These are phyloP conservation scores for Danaus plexippus DNA, from an alignment of 1,140 invertebrate species.

Conservation along the genomic window DNA sequence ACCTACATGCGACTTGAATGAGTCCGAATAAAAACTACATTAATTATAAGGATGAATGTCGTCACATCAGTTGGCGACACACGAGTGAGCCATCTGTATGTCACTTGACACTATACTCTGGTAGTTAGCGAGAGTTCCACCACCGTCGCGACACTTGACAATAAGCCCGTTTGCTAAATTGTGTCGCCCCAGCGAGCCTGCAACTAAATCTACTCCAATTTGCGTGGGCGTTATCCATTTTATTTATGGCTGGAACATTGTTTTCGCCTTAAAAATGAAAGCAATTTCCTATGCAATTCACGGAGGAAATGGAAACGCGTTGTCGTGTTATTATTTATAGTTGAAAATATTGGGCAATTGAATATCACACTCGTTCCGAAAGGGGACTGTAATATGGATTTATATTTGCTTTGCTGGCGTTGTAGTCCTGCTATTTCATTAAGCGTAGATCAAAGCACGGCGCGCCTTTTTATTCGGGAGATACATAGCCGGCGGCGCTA, in stretches of 20 bases:
- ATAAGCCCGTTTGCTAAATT: constrained; percentile 44
- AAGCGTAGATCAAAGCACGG: constrained; percentile 28
- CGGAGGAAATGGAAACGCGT: constrained; percentile 30
- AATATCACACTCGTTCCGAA: constrained; percentile 9
- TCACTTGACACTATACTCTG: constrained; percentile 30
- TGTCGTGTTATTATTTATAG: constrained; percentile 19
- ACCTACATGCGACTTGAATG: constrained; percentile 9
- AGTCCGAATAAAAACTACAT: constrained; percentile 16
- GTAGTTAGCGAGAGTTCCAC: constrained; percentile 16
- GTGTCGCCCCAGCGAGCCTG: constrained; percentile 18
- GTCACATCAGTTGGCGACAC: constrained; percentile 42
- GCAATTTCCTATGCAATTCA: constrained; percentile 38
- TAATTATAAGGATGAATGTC: constrained; percentile 36
- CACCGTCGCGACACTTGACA: constrained; percentile 31
- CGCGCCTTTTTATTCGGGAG: constrained; percentile 12
- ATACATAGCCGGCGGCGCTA: constrained; percentile 21
- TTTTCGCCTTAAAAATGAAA: constrained; percentile 43
- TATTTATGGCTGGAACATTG: constrained; percentile 27
- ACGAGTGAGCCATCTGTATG: constrained; percentile 32
- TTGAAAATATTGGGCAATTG: constrained; percentile 17
- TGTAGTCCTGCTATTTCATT: constrained; percentile 27
- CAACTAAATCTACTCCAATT: constrained; percentile 25
- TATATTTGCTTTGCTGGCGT: constrained; percentile 19
- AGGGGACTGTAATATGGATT: constrained; percentile 14
- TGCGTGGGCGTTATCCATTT: constrained; percentile 25